Evolutionary conservation across 2,797 vertebrate genomes (phyloP), one percentile per base, ranked within the genome.

Genomic region (Carcharodon carcharias): DNA sequence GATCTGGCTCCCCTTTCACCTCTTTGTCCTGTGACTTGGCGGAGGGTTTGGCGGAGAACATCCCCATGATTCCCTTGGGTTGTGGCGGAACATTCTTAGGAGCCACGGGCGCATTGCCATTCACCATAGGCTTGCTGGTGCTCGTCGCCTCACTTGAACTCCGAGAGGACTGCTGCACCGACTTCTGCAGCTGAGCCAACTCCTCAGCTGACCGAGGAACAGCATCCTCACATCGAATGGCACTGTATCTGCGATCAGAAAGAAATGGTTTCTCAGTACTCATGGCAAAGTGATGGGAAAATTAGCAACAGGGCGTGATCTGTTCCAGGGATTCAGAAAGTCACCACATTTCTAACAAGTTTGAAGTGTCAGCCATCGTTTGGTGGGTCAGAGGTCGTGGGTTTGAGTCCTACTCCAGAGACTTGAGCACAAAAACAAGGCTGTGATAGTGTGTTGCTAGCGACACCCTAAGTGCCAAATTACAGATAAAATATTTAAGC

Each of bases 51-150:
- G 96, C 98, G 0, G 97, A 97, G 97, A 99, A 99, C 98, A 99
- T 98, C 97, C 98, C 99, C 99, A 99, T 98, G 97, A 99, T 99
- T 85, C 99, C 99, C 50, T 97, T 98, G 67, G 97, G 97, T 2
- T 98, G 98, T 96, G 98, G 99, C 0, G 97, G 0, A 54, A 97
- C 45, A 0, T 97, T 69, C 96, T 98, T 98, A 6, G 97, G 97
- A 26, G 97, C 65, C 2, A 96, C 16, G 0, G 96, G 87, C 0
- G 97, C 96, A 0, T 97, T 97, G 96, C 98, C 98, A 0, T 99
- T 99, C 96, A 97, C 0, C 0, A 1, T n/a, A 0, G 97, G 65
- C 69, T 96, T 97, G 26, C n/a, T 88, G 80, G 0, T 45, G 11
- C 77, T 0, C 0, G 45, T 94, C 0, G 89, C 16, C 50, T 97